Conservation (phyloP, 2,113 vertebrate species). For the Jaculus jaculus region DNA sequence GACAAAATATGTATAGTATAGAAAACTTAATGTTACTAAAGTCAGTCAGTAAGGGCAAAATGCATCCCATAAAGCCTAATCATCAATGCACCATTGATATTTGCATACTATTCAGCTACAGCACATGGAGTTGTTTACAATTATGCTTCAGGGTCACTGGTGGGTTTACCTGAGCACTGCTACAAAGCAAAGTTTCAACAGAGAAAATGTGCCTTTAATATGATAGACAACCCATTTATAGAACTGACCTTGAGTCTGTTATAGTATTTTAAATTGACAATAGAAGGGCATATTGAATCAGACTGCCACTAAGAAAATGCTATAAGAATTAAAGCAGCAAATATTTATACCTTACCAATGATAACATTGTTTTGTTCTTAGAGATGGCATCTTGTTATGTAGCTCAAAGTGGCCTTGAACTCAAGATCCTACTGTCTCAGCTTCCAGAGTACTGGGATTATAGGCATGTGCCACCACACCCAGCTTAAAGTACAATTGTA, state of each 20-base stretch:
- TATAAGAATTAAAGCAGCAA: conserved; percentile 36
- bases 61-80: not conserved
- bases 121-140: not conserved
- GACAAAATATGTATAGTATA: not conserved
- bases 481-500: not conserved
- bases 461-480: not conserved
- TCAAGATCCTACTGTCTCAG: not conserved
- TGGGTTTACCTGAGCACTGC: not conserved
- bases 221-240: not conserved
- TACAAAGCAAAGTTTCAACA: conserved; percentile 21
- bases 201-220: not conserved
- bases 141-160: not conserved
- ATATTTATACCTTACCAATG: conserved; percentile 6
- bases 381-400: not conserved
- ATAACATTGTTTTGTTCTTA: not conserved
- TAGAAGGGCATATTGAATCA: conserved; percentile 7
- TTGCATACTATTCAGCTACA: conserved; percentile 8
- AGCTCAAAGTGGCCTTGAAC: not conserved
- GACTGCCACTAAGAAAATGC: conserved; percentile 14
- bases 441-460: not conserved
- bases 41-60: conserved; percentile 1
- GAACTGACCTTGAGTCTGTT: not conserved
- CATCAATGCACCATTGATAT: not conserved
- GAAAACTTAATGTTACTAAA: conserved; percentile 39
- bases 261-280: conserved; percentile 38